phyloP scores from a whole-genome alignment of 2,797 vertebrate species.

The Macropus fuliginosus region DNA sequence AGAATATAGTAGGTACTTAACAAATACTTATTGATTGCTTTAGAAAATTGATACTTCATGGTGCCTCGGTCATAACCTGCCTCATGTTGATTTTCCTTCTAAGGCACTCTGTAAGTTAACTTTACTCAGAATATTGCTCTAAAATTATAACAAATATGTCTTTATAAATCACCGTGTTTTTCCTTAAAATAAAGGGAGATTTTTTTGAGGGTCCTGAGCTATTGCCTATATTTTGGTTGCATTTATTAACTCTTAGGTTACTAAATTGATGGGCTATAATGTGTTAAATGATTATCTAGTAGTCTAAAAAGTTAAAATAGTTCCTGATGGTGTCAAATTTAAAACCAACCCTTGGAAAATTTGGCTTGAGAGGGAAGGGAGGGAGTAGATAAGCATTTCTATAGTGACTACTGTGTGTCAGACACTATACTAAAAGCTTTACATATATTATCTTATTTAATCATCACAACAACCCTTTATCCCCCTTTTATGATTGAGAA shows the following conservation, averaged over 20 bases:
- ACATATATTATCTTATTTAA: neutral
- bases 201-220: conserved; percentile 7
- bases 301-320: neutral
- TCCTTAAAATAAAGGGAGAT: conserved; percentile 20
- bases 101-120: conserved; percentile 22
- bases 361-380: neutral
- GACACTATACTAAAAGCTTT: neutral
- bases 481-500: neutral
- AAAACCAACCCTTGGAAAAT: neutral
- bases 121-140: neutral
- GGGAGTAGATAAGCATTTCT: neutral
- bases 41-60: neutral
- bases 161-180: conserved; percentile 11
- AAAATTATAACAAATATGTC: conserved; percentile 40
- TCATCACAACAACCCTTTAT: neutral
- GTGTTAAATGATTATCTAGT: neutral
- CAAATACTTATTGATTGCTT: neutral
- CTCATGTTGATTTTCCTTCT: neutral
- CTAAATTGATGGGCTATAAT: neutral
- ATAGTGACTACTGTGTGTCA: neutral
- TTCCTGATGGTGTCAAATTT: neutral
- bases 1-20: neutral
- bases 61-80: neutral
- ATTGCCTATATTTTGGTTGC: neutral
- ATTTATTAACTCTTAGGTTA: neutral